Evolutionary conservation across 2,888 invertebrate genomes (phyloP), one percentile per base, ranked within the genome.

Genomic region (Drosophila nigritarsus): DNA sequence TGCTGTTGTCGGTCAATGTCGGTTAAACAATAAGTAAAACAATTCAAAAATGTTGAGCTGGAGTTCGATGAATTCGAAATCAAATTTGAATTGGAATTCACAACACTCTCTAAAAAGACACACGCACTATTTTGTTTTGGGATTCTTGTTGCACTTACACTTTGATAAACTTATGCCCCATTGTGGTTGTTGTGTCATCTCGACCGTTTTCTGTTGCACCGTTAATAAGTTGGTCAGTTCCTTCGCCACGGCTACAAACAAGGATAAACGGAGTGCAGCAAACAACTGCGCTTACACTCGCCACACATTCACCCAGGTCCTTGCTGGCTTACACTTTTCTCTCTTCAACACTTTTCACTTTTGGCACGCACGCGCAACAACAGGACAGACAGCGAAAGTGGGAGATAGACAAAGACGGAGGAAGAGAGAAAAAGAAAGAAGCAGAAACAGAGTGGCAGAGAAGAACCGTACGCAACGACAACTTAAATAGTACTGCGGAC

Each of bases 151-250:
- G 36, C 80, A 92, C 92, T 92, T 92, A 92, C 92, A 92, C 83
- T 83, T 89, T 62, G 92, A 91, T 53, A 92, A 71, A 80, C 58
- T 88, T 74, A 92, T 73, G 77, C 92, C 92, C 92, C 92, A 92
- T 86, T 86, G 85, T 63, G 92, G 92, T 78, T 92, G 92, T 78
- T 89, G 90, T 76, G 91, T 89, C 92, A 92, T 92, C 81, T 80
- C 81, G 73, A 62, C 54, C 32, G 58, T 60, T 38, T 82, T 85
- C 36, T 69, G 73, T 72, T 81, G 89, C 50, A 71, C 60, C 18
- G 87, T 87, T 70, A 87, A 73, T 65, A 87, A 68, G 32, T 76
- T 90, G 29, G 72, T 59, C 63, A 83, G 64, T 82, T 90, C 90
- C 58, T 78, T 86, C 83, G 87, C 87, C 90, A 90, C 80, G 82